Evolutionary conservation across 2,888 invertebrate genomes (phyloP), one percentile per base, ranked within the genome.

Genomic region (Abrostola tripartita): DNA sequence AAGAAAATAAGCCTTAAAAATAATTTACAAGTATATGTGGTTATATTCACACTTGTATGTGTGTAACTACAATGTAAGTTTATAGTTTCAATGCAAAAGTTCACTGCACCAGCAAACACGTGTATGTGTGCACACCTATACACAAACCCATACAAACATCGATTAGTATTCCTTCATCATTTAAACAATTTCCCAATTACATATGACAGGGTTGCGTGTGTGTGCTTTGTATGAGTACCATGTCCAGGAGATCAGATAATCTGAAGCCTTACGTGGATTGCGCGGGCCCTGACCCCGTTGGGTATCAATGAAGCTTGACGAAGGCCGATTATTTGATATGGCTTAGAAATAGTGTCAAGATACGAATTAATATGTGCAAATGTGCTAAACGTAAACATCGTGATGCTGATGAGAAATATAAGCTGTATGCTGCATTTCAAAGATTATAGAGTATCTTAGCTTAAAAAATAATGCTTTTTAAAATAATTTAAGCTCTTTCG

Each of bases 161-260:
- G 35, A 69, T 77, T 74, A 65, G 64, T 73, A 77, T 80, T 79
- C 77, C 5, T 37, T 7, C 0, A 41, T 50, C 66, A 68, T 63
- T 37, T 12, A 6, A 62, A 68, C 70, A 54, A 68, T 80, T 80
- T 78, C 75, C 65, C 71, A 78, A 74, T 71, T 53, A 64, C 54
- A 57, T 68, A 60, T 51, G 59, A 38, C 41, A 49, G 51, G 63
- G 55, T 78, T 65, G 40, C 57, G 47, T 60, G 65, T 63, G 56
- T 62, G 54, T 57, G 56, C 57, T 74, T 74, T 55, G 67, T 78
- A 78, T 72, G 66, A 61, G 41, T 55, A 56, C 65, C 76, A 62
- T 72, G 79, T 65, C 37, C 70, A 64, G 68, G 73, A 73, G 73
- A 70, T 62, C 76, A 73, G 79, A 80, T 79, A 80, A 76, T 63